Evolutionary conservation across 1,140 invertebrate genomes (phyloP), one percentile per base, ranked within the genome.

Genomic region (Musca vetustissima): DNA sequence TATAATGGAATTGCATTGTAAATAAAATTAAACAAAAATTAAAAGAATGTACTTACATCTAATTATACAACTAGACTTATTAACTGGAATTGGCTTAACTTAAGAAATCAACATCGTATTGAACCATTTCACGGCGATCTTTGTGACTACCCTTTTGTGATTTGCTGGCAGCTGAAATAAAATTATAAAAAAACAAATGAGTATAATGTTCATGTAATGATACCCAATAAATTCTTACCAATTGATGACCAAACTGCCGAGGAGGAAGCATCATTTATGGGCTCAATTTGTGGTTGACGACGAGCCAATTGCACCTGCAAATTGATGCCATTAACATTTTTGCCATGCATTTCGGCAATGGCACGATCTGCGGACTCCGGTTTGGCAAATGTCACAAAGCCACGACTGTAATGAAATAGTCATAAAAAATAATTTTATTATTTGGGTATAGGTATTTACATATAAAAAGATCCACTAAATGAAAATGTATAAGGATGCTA

Each of bases 331-430:
- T 87, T 90, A 17, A 91, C 90, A 85, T 89, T 91, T 75, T 87
- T 91, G 22, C 92, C 91, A 84, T 96, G 92, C 84, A 96, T 90
- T 84, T 95, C 92, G 67, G 88, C 87, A 71, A 97, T 96, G 0
- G 95, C 95, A 74, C 90, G 88, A 59, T 94, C 91, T 14, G 95
- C 93, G 43, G 90, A 88, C 71, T 96, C 94, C 17, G 91, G 85
- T 76, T 93, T 95, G 71, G 96, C 94, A 86, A 97, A 98, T 4
- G 95, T 95, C 8, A 98, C 88, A 85, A 96, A 97, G 11, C 93
- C 95, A 78, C 94, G 93, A 77, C 79, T 81, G 52, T 4, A 72
- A 70, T n/a, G 50, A 53, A 4, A 15, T n/a, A 59, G 1, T 32
- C 13, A 24, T 4, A 47, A 9, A 52, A 50, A 36, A 61, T 59